Conservation (phyloP, 2,797 vertebrate genomes). For the Tauraco hartlaubi region DNA sequence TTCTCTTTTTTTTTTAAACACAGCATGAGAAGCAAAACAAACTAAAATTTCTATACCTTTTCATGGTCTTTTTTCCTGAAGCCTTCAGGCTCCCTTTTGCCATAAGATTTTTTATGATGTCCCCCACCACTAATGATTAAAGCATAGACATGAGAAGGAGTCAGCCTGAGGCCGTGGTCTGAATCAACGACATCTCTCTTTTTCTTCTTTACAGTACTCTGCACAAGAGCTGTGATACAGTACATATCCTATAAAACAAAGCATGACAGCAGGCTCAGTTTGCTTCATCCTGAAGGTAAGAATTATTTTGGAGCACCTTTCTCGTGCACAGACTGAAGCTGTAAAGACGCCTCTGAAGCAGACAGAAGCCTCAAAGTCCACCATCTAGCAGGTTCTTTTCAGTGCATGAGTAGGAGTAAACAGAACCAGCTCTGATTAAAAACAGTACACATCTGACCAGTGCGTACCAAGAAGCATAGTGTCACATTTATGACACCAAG, state of each 20-base stretch:
- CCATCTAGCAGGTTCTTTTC: background rate
- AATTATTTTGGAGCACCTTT: background rate
- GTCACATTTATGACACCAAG: background rate
- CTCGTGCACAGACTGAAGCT: background rate
- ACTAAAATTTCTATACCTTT: conserved; percentile 5
- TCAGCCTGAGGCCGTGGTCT: conserved; percentile 21
- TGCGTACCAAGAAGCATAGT: background rate
- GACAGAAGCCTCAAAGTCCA: background rate
- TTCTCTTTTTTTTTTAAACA: background rate
- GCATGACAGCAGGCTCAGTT: background rate
- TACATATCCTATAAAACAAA: conserved; percentile 8
- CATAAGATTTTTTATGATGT: background rate
- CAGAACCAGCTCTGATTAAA: background rate
- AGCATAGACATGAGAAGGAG: conserved; percentile 6
- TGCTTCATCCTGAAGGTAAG: background rate
- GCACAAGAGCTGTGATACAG: conserved; percentile 3
- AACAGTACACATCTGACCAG: background rate
- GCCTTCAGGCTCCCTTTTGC: background rate
- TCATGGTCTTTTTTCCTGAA: background rate
- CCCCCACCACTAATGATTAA: conserved; percentile 20
- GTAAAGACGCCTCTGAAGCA: background rate
- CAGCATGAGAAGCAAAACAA: background rate
- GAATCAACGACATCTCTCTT: conserved; percentile 27
- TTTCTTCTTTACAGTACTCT: conserved; percentile 31
- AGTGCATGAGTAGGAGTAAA: background rate